phyloP scores from a whole-genome alignment of 2,113 vertebrate genomes.

The Cepphus grylle region DNA sequence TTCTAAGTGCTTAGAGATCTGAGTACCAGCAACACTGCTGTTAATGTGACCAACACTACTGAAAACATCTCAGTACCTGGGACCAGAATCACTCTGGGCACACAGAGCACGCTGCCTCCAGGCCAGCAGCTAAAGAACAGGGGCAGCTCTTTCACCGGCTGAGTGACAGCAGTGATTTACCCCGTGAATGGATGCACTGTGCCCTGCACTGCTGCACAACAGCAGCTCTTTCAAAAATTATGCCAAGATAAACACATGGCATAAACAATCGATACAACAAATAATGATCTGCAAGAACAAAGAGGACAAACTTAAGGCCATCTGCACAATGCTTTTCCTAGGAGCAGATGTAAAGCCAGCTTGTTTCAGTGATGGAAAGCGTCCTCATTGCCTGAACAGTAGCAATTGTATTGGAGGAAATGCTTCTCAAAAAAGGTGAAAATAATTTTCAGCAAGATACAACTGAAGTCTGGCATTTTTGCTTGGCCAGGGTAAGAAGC shows the following conservation, averaged over 20 bases:
- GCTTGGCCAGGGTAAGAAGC: not conserved
- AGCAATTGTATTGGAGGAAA: not conserved
- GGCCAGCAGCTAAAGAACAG: not conserved
- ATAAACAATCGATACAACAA: not conserved
- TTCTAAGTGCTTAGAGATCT: not conserved
- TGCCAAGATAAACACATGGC: not conserved
- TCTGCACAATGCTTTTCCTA: not conserved
- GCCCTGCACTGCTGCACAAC: not conserved
- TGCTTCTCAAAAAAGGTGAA: not conserved
- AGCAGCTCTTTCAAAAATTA: not conserved
- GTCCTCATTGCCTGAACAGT: not conserved
- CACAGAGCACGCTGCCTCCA: accelerated
- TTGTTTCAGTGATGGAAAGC: not conserved
- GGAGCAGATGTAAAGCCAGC: not conserved
- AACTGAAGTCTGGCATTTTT: not conserved
- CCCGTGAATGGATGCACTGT: not conserved
- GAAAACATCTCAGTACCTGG: not conserved
- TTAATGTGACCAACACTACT: accelerated
- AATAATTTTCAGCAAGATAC: not conserved
- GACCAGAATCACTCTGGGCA: not conserved
- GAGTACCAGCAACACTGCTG: not conserved
- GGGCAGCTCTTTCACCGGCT: not conserved
- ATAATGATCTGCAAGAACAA: conserved; percentile 3
- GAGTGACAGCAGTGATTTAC: not conserved
- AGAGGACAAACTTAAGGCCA: not conserved